These are phyloP conservation scores for Cataglyphis rosenhaueri DNA, from an alignment of 2,888 invertebrate genomes.

Conservation along the genomic window DNA sequence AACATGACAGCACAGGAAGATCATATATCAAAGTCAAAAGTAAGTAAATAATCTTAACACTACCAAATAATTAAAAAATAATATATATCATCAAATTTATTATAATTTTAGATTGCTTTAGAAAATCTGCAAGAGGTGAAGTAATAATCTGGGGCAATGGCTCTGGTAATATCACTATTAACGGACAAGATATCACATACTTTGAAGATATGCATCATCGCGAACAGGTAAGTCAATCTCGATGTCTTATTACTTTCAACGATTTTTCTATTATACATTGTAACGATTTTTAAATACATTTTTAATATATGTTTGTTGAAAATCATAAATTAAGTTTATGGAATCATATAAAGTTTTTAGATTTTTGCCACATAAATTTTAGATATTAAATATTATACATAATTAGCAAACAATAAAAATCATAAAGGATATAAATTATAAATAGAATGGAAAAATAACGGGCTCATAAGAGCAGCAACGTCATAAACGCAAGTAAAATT, in stretches of 20 bases:
- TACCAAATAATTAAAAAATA: background rate
- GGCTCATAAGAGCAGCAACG: too few species aligned
- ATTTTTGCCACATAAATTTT: background rate
- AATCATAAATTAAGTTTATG: background rate
- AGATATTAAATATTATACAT: background rate
- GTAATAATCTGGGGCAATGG: constrained; percentile 94
- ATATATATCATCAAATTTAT: background rate
- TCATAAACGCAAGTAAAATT: too few species aligned
- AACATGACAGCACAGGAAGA: constrained; percentile 90
- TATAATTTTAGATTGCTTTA: constrained; percentile 87
- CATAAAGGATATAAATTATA: too few species aligned
- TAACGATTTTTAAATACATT: background rate
- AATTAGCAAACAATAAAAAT: background rate
- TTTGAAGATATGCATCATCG: constrained; percentile 90
- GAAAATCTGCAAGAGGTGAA: constrained; percentile 91
- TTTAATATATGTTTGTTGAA: background rate
- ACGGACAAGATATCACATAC: constrained; percentile 92
- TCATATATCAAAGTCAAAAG: constrained; percentile 87
- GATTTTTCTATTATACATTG: background rate
- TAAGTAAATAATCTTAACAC: constrained; percentile 63
- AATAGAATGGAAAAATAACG: too few species aligned
- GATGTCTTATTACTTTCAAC: background rate
- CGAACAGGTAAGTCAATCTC: constrained; percentile 89
- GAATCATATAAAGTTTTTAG: background rate
- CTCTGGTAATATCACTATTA: constrained; percentile 93